Evolutionary conservation across 2,888 invertebrate genomes (phyloP), one percentile per base, ranked within the genome.

Genomic region (Epicampocera succincta): DNA sequence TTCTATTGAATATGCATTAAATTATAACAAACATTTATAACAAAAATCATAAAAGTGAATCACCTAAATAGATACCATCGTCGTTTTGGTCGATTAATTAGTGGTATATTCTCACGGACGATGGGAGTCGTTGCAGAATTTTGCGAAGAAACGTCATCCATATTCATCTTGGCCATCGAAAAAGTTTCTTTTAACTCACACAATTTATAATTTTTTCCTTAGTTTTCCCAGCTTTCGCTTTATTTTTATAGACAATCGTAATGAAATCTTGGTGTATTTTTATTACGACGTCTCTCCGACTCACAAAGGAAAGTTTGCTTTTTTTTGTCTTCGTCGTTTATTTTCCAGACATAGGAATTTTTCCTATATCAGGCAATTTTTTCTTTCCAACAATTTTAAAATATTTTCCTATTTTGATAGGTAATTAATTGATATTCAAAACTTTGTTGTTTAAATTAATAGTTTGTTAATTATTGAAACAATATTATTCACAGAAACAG

Each of bases 31-130:
- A 40, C 3, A 21, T 44, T 58, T 52, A 33, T 11, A 71, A 52
- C 38, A 40, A 60, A 17, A 33, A 6, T 33, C 25, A 33, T 38
- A 72, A 25, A 33, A 46, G n/a, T 91, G 90, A 91, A 88, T 92
- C 92, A 93, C 93, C 93, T 93, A 89, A 92, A 92, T 91, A 93
- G 92, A 86, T 92, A 92, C 89, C 93, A 93, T 88, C 93, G 92
- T 89, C 92, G 93, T 84, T 91, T 92, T 78, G 93, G 91, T 88
- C 94, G 94, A 86, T 93, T 93, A 89, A 95, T 93, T 87, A 95
- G 90, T 65, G 95, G 95, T 87, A 94, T 94, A 88, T 94, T 94
- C 90, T 95, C 95, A 92, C 94, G 89, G 44, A 80, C 81, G 60
- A 93, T 93, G 83, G 93, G 91, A 82, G 92, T 91, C 85, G 92